These are phyloP conservation scores for Sebastes kiyomatsui DNA, from an alignment of 2,797 vertebrate species.

Conservation along the genomic window DNA sequence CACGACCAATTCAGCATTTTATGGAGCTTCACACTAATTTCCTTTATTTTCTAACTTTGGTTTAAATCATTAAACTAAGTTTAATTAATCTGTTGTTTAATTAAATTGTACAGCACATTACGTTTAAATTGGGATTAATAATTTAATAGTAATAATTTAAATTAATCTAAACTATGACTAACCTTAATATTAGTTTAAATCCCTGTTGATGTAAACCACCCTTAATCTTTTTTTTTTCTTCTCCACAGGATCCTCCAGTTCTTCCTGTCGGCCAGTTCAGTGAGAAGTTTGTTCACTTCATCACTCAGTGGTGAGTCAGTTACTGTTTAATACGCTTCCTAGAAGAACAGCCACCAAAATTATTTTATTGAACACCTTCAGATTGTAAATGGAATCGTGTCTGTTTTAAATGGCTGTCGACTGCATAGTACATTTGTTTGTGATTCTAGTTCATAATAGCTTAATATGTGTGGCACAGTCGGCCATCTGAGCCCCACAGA, in stretches of 20 bases:
- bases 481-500: constrained; percentile 15
- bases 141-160: not conserved
- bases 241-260: constrained; percentile 92
- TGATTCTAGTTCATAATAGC: not conserved
- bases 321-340: constrained; percentile 34
- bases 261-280: constrained; percentile 95
- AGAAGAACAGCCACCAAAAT: not conserved
- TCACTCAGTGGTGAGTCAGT: constrained; percentile 96
- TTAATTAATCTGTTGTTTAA: not conserved
- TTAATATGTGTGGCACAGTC: not conserved
- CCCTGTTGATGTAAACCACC: not conserved
- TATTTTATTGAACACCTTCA: not conserved
- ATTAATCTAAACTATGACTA: not conserved
- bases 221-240: not conserved
- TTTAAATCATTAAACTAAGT: not conserved
- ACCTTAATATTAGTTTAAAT: not conserved
- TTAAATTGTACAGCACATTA: not conserved
- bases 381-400: constrained; percentile 30
- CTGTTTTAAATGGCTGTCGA: not conserved
- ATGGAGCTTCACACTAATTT: not conserved
- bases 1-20: not conserved
- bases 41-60: not conserved
- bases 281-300: constrained; percentile 96
- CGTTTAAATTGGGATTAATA: not conserved
- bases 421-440: not conserved